Base-by-base conservation (phyloP, 2,113 vertebrate species). In the Verasper variegatus region DNA sequence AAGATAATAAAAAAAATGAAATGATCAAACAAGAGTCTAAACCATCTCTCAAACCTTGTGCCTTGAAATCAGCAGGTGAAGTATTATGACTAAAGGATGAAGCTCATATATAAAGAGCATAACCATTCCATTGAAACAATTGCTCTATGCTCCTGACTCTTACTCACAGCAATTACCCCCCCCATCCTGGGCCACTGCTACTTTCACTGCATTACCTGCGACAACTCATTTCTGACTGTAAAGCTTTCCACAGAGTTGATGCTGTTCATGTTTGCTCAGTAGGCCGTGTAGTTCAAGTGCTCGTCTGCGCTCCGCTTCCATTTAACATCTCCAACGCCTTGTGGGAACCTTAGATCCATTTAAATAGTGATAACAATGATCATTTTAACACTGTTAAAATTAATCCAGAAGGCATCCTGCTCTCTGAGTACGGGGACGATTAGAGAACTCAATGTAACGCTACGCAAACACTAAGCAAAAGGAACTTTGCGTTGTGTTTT, bases 241-340 rank as follows among this genome's bases (percentile, higher is more conserved):
- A 42, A 12, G 13, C 49, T 40, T 59, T 23, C 26, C 17, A 54
- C 24, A 35, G 27, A 37, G 58, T 67, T 21, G n/a, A 74, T 74
- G 47, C 37, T 5, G 6, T 10, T 21, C 12, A 31, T 23, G 10
- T 13, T 63, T 68, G 51, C 42, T 82, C 20, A 69, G n/a, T 49
- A 47, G n/a, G 54, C 3, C 58, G 47, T 71, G 52, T 23, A 17
- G 31, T 57, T 78, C 52, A 76, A 42, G n/a, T 52, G n/a, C 68
- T 51, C 58, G 45, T 35, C n/a, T 21, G 20, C 40, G 51, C 31
- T 70, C 31, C 20, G 58, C 56, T 62, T 59, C 51, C 60, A 31
- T 71, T 80, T 27, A 61, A 58, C 21, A 51, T 65, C 71, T 17
- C 47, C 18, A 2, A n/a, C 45, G 64, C 18, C 56, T 74, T 69